A percentile compares a stretch with the other conserved stretches of the same genome.
phyloP scores from a whole-genome alignment of 1,140 invertebrate genomes.

The Lepidurus arcticus region DNA sequence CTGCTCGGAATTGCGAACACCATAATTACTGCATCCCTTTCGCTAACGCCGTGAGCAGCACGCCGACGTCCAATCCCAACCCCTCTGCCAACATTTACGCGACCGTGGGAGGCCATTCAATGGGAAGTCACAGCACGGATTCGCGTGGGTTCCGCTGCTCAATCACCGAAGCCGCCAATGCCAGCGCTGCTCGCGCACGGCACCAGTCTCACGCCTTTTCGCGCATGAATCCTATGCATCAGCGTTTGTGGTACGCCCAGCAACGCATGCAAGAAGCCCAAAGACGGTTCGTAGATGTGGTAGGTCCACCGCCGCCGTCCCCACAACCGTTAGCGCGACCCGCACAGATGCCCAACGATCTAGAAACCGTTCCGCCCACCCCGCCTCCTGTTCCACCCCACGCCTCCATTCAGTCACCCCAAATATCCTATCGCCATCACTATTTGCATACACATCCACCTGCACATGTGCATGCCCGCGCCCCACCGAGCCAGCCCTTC shows the following conservation, averaged over 20 bases:
- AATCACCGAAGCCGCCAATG: constrained; percentile 23
- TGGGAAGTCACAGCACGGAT: constrained; percentile 33
- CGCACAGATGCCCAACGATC: constrained; percentile 25
- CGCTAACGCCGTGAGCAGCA: constrained; percentile 27
- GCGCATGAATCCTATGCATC: constrained; percentile 53
- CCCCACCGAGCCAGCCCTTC: not conserved
- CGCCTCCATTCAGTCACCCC: constrained; percentile 23
- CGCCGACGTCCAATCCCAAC: constrained; percentile 32
- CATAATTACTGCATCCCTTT: constrained; percentile 37
- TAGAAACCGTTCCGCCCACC: constrained; percentile 26
- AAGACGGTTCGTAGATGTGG: constrained; percentile 52
- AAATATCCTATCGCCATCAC: constrained; percentile 29
- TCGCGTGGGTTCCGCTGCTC: constrained; percentile 23
- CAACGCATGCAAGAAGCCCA: constrained; percentile 64
- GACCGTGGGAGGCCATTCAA: constrained; percentile 35
- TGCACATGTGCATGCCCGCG: not conserved
- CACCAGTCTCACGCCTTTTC: constrained; percentile 31
- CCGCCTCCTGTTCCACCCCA: constrained; percentile 25
- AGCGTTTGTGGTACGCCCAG: constrained; percentile 64
- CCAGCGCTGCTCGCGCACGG: constrained; percentile 30
- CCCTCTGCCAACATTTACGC: constrained; percentile 36
- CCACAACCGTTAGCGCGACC: not conserved
- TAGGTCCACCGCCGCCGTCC: constrained; percentile 33
- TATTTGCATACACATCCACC: constrained; percentile 7
- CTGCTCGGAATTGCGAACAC: not conserved